Evolutionary conservation across 2,888 invertebrate genomes (phyloP), one percentile per base, ranked within the genome.

Genomic region (Catocala sponsa): DNA sequence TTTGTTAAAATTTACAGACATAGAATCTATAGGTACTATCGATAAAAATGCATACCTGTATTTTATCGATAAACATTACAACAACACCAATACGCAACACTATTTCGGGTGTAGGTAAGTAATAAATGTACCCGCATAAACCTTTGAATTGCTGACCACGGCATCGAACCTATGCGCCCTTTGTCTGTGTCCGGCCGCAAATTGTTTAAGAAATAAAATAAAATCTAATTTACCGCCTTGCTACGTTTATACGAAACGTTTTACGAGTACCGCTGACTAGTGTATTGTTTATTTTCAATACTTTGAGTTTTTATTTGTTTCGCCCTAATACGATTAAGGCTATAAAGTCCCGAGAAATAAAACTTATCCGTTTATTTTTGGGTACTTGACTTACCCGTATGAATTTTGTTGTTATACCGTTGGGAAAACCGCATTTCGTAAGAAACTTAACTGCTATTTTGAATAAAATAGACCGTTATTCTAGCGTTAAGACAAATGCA

Each of bases 191-290:
- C 87, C 86, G 79, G 85, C 89, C 92, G 85, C 93, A 92, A 91
- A 93, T 92, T 93, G 91, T 94, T 92, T 89, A 93, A 93, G 92
- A 92, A 94, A 92, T 93, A 92, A 92, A 92, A 92, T 91, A 91
- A 91, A 93, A 92, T 93, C 91, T 91, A 94, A 94, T 93, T 93
- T 93, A 91, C 90, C 90, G 91, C 88, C 84, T 88, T 91, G 82
- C 86, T 91, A 90, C 92, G 87, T 92, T 92, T 91, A 92, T 90
- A 85, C 87, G 87, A 87, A 90, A 86, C 83, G 85, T 88, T 91
- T 91, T 91, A 91, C 87, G 91, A 91, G 90, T 86, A 84, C 83
- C 79, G 85, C 86, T 85, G 87, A 87, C 83, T 87, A 83, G 85
- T 80, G 82, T 83, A 87, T 89, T 90, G 88, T 90, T 89, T 89